phyloP scores from a whole-genome alignment of 2,888 invertebrate genomes.

The Alcis repandata region DNA sequence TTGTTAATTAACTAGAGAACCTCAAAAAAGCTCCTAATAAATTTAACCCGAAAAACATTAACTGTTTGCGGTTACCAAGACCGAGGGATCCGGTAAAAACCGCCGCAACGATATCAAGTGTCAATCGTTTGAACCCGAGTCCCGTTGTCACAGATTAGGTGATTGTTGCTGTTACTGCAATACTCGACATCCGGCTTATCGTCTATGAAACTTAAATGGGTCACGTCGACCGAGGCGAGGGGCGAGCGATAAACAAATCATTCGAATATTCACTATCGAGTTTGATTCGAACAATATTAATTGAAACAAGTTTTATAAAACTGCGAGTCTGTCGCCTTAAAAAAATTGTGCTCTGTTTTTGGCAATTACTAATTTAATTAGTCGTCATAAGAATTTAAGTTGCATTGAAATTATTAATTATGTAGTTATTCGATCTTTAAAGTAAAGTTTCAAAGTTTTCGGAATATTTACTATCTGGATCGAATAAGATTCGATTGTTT shows the following conservation, averaged over 20 bases:
- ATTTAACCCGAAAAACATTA: slow-evolving; percentile 8
- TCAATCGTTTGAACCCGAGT: slow-evolving; percentile 22
- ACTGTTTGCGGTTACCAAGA: slow-evolving; percentile 1
- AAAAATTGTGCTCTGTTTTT: no score
- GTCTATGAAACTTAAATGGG: slow-evolving; percentile 15
- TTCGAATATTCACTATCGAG: not conserved
- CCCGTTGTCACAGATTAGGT: not conserved
- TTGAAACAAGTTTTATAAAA: no score
- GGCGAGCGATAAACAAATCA: slow-evolving; percentile 1
- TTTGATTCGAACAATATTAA: no score
- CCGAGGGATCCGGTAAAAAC: not conserved
- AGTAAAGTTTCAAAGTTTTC: no score
- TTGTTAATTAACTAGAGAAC: no score
- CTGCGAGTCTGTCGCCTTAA: no score
- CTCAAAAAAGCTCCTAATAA: no score
- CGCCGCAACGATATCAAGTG: slow-evolving; percentile 23
- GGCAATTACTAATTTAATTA: no score
- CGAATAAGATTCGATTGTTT: not conserved
- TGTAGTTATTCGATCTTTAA: no score
- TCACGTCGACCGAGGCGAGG: slow-evolving; percentile 7
- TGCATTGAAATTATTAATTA: no score
- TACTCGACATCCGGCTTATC: slow-evolving; percentile 21
- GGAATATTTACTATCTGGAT: no score
- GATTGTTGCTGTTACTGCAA: slow-evolving; percentile 11
- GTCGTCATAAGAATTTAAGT: no score